A percentile compares a stretch with the other conserved stretches of the same genome.
Evolutionary conservation across 2,113 vertebrate genomes (phyloP).

Genomic region (Hippocampus mohnikei): DNA sequence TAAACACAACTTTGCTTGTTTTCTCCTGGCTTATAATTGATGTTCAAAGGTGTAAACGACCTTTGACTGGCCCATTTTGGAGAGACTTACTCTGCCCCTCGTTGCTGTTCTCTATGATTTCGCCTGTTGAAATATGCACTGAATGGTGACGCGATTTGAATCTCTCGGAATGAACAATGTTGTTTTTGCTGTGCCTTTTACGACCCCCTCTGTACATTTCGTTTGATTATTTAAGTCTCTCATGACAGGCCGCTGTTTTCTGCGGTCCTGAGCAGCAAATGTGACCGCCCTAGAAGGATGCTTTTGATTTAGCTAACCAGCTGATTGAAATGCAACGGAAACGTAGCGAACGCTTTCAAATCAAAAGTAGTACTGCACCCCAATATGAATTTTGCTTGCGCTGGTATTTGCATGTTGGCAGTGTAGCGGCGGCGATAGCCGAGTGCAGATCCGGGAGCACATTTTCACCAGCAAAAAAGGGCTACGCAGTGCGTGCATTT

Average conservation of each 20-base stretch:
- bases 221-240: not conserved
- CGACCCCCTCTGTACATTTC: not conserved
- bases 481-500: slow-evolving; percentile 36
- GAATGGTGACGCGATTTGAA: not conserved
- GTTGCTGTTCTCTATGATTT: not conserved
- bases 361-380: not conserved
- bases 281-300: not conserved
- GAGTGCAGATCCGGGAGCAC: slow-evolving; percentile 11
- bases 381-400: not conserved
- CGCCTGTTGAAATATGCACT: not conserved
- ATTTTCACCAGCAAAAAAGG: slow-evolving; percentile 64
- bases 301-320: not conserved
- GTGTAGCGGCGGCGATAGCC: slow-evolving; percentile 17
- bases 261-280: not conserved
- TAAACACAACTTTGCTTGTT: slow-evolving; percentile 74
- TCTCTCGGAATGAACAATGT: not conserved
- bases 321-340: not conserved
- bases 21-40: slow-evolving; percentile 68
- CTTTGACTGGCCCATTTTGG: slow-evolving; percentile 58
- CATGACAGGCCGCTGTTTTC: not conserved
- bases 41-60: slow-evolving; percentile 68
- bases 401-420: not conserved
- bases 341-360: not conserved
- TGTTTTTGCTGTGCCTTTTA: not conserved
- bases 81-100: slow-evolving; percentile 13